Percentiles rank a stretch among this genome's conserved stretches.
Conservation (phyloP, 2,888 invertebrate species). For the Conus canariensis region DNA sequence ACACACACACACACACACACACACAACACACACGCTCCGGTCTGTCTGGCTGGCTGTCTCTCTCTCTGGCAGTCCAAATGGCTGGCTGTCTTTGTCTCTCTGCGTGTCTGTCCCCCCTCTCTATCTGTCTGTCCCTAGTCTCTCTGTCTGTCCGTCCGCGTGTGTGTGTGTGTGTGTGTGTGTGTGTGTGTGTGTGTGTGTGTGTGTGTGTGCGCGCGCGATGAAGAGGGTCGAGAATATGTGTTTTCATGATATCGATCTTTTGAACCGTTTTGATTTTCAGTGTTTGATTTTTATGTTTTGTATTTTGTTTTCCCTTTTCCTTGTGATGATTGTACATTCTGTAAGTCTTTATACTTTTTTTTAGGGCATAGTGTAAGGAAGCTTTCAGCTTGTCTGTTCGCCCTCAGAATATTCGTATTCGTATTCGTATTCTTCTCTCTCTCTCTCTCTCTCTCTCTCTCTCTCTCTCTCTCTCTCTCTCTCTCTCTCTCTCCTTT, state of each 20-base stretch:
- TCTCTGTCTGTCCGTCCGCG: not conserved
- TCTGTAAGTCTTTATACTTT: no score
- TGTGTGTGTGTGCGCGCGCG: no score
- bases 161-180: constrained; percentile 22
- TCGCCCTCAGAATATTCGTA: no score
- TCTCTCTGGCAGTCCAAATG: not conserved
- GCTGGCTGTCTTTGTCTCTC: not conserved
- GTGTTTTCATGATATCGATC: not conserved
- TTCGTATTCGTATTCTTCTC: not conserved
- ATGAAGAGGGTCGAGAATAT: no score
- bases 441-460: not conserved
- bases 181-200: not conserved
- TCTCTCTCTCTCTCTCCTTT: not conserved
- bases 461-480: constrained; percentile 11
- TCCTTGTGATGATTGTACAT: no score
- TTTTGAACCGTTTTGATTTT: no score
- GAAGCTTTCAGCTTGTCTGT: no score
- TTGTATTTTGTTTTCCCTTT: no score
- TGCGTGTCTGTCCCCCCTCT: not conserved
- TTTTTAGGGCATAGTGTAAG: no score
- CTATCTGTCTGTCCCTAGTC: not conserved
- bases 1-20: constrained; percentile 26
- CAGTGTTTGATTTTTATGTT: no score
- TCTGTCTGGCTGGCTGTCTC: not conserved
- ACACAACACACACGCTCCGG: not conserved